phyloP scores from a whole-genome alignment of 2,113 vertebrate genomes.

The Paracanthobrama guichenoti region DNA sequence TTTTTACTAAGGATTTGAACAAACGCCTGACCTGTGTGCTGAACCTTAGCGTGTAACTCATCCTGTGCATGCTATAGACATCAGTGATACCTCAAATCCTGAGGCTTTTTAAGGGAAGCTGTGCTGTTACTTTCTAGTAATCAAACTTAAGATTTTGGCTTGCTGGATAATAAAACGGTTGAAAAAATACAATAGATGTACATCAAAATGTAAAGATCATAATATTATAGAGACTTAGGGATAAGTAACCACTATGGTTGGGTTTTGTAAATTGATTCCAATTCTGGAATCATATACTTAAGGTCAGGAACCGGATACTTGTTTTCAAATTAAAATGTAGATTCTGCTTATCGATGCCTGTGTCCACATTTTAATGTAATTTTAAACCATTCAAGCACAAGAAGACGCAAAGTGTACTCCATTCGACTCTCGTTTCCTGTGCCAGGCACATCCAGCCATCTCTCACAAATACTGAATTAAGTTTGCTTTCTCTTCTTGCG shows the following conservation, averaged over 20 bases:
- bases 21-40: not conserved
- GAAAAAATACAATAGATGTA: not conserved
- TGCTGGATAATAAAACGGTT: not conserved
- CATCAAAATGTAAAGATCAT: not conserved
- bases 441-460: too few species aligned
- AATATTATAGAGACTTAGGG: not conserved
- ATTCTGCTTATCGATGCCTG: too few species aligned
- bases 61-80: not conserved
- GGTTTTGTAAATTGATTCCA: too few species aligned
- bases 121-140: not conserved
- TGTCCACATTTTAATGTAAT: too few species aligned
- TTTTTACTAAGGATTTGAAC: constrained; percentile 10
- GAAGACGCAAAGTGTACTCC: too few species aligned
- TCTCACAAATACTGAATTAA: too few species aligned
- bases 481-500: too few species aligned
- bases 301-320: too few species aligned
- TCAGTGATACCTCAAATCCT: not conserved
- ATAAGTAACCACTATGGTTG: not conserved
- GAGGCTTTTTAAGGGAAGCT: not conserved
- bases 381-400: too few species aligned
- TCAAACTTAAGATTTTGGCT: not conserved
- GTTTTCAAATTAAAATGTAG: too few species aligned
- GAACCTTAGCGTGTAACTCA: not conserved
- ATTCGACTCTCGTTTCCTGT: too few species aligned
- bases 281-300: too few species aligned